Conservation (phyloP, 2,888 invertebrate genomes). For the Drosophila birchii region DNA sequence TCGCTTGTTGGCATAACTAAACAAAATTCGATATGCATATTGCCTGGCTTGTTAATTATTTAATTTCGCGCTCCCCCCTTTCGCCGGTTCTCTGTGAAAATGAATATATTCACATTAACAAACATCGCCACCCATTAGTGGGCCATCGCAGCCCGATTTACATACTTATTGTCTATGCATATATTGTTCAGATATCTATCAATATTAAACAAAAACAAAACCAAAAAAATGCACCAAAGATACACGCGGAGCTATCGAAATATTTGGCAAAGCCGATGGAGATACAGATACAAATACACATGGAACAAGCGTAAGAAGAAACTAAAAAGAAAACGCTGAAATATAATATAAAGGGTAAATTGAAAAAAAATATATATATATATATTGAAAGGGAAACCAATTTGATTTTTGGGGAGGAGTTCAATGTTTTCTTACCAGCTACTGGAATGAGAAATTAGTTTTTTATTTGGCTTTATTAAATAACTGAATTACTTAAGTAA, state of each 20-base stretch:
- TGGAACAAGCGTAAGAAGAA: slow-evolving; percentile 9
- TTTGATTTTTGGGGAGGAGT: slow-evolving; percentile 11
- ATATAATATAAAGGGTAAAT: background rate
- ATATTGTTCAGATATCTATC: slow-evolving; percentile 23
- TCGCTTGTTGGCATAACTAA: slow-evolving; percentile 35
- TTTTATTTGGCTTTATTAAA: background rate
- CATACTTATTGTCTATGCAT: slow-evolving; percentile 37
- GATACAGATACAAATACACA: slow-evolving; percentile 20
- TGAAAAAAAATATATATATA: background rate
- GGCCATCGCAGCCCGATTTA: slow-evolving; percentile 37
- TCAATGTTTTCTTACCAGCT: background rate
- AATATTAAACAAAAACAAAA: slow-evolving; percentile 27
- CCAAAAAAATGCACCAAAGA: slow-evolving; percentile 5
- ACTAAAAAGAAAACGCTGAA: slow-evolving; percentile 14
- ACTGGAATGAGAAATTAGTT: background rate
- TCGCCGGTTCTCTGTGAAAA: slow-evolving; percentile 25
- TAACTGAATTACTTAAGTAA: background rate
- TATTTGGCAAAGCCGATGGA: slow-evolving; percentile 42
- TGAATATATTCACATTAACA: slow-evolving; percentile 42
- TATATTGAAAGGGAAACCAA: slow-evolving; percentile 27
- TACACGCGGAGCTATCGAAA: slow-evolving; percentile 12
- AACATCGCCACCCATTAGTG: slow-evolving; percentile 45
- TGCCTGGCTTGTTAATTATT: slow-evolving; percentile 40
- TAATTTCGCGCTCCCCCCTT: slow-evolving; percentile 19
- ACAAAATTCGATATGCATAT: slow-evolving; percentile 38